A percentile compares a stretch with the other conserved stretches of the same genome.
Conservation (phyloP, 2,113 vertebrate genomes). For the Phainopepla nitens region DNA sequence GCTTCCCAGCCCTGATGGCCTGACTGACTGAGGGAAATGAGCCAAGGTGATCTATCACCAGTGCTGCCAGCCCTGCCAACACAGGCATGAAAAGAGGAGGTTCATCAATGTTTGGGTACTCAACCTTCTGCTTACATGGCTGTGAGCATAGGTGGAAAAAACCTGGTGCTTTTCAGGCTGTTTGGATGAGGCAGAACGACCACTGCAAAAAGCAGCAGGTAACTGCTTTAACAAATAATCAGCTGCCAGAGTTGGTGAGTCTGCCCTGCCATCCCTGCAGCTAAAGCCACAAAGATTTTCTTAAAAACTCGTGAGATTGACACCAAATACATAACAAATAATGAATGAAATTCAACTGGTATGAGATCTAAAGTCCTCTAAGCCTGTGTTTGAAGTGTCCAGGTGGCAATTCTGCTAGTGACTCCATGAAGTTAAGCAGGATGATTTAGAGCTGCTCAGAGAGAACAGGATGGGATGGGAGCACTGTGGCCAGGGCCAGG, state of each 20-base stretch:
- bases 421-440: neutral
- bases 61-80: neutral
- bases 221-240: neutral
- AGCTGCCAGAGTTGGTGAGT: neutral
- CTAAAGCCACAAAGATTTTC: neutral
- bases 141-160: neutral
- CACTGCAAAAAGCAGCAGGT: neutral
- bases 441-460: neutral
- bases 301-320: neutral
- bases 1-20: neutral
- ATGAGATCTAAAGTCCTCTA: neutral
- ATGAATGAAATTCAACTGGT: neutral
- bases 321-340: neutral
- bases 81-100: neutral
- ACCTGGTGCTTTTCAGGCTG: neutral
- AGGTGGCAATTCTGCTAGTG: neutral
- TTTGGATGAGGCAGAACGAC: neutral
- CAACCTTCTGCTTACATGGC: neutral
- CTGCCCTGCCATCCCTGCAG: neutral
- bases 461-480: neutral
- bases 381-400: neutral
- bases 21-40: neutral
- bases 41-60: neutral
- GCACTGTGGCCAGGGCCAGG: neutral
- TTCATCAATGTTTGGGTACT: neutral